phyloP scores from a whole-genome alignment of 2,797 vertebrate species.

The Crypturellus tataupa region DNA sequence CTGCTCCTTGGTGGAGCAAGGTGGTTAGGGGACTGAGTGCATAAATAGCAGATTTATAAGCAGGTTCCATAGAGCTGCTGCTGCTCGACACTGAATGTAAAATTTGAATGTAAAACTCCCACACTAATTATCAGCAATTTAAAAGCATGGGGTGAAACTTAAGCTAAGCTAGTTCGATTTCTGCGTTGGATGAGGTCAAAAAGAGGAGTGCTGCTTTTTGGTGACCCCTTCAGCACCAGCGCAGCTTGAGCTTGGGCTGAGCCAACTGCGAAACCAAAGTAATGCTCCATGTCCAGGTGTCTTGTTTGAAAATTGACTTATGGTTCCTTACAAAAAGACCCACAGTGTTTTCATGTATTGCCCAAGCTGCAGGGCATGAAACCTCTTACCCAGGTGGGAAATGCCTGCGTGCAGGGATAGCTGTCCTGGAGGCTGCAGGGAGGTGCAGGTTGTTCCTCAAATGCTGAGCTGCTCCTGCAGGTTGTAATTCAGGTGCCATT shows the following conservation, averaged over 20 bases:
- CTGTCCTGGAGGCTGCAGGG: accelerated
- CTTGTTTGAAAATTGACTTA: background rate
- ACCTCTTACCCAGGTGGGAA: accelerated
- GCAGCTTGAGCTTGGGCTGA: background rate
- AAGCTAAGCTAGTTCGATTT: background rate
- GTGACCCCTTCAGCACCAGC: background rate
- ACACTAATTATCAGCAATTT: background rate
- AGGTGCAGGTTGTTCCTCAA: accelerated
- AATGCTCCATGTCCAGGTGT: background rate
- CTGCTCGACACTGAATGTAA: background rate
- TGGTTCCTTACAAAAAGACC: background rate
- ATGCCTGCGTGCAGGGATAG: accelerated
- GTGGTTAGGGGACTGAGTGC: background rate
- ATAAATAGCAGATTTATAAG: background rate
- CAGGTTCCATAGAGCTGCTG: too few species aligned
- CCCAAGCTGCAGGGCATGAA: background rate
- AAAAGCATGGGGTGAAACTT: background rate
- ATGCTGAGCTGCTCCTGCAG: background rate
- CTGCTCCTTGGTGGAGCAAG: background rate
- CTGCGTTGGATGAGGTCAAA: background rate
- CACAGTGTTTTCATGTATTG: background rate
- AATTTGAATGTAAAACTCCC: background rate
- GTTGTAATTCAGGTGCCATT: background rate
- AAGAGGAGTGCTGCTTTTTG: accelerated
- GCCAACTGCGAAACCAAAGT: background rate